These are phyloP conservation scores for Pyrochroa serraticornis DNA, from an alignment of 2,888 invertebrate genomes.

Conservation along the genomic window DNA sequence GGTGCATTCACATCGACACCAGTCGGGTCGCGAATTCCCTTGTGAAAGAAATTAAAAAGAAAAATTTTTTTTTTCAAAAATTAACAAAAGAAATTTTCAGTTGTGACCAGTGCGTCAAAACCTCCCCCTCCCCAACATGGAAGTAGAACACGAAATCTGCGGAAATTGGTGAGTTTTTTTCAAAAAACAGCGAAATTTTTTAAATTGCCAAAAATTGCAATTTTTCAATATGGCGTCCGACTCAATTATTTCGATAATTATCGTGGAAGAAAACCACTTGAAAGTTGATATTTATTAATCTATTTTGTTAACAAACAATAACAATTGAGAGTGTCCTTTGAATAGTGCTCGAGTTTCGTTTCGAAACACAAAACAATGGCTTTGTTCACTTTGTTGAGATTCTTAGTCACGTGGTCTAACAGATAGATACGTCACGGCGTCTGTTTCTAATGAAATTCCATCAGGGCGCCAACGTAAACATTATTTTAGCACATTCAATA, in stretches of 20 bases:
- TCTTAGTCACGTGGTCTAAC: no score
- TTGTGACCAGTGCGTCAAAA: neutral
- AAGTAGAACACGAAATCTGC: constrained; percentile 48
- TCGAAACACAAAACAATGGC: no score
- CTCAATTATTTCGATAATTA: no score
- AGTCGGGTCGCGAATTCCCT: constrained; percentile 3
- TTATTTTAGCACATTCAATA: neutral
- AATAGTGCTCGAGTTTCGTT: no score
- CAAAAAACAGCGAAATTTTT: no score
- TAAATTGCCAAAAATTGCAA: neutral
- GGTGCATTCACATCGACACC: constrained; percentile 11
- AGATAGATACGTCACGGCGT: neutral
- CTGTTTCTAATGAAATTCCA: no score
- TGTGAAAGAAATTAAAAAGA: neutral
- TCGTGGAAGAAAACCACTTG: no score
- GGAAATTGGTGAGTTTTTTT: constrained; percentile 49
- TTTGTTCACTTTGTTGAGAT: neutral
- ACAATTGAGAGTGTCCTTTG: no score
- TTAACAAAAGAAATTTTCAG: neutral
- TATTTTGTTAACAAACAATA: no score
- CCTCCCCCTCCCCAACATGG: constrained; percentile 2
- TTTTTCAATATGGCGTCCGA: no score
- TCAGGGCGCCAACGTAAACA: neutral
- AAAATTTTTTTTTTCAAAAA: no score
- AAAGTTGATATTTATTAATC: no score